Base-by-base conservation (phyloP, 1,140 invertebrate genomes). In the Neoseiulus cucumeris region DNA sequence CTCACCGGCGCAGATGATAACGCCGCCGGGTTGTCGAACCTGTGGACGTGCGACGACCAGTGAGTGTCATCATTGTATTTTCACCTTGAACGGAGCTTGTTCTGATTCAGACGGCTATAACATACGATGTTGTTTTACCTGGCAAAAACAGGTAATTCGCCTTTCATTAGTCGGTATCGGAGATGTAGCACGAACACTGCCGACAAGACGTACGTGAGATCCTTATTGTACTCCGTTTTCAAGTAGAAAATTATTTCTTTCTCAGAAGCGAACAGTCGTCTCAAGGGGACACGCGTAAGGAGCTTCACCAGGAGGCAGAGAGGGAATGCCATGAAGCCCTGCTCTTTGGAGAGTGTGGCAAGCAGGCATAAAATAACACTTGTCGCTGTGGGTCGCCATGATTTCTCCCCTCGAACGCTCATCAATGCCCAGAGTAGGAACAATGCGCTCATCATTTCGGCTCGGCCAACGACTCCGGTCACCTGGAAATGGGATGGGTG, bases 341-440 rank as follows among this genome's bases (percentile, higher is more conserved):
- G 92, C 75, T 98, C 94, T 77, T 98, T 98, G 77, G 91, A 91
- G 68, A 92, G 79, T 86, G 92, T 91, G 25, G 89, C 87, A 29
- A 84, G 82, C 64, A 83, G 83, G 51, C 85, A 86, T 70, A 82
- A 86, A 64, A 83, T 74, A 76, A 87, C 83, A 68, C 84, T 85
- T 47, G 84, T 78, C n/a, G 80, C 76, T 68, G 89, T 75, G 71
- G 81, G 82, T 45, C 79, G 79, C 87, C 87, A 89, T 20, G 51
- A 59, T 39, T 39, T 39, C 2, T 47, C 45, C 4, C 22, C 17
- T 25, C 33, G 14, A 25, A 14, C 25, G 17, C 14, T 29, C 41
- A 47, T 28, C 29, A 97, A 83, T 51, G 91, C 87, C 45, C 82
- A 83, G 65, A 96, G 78, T 75, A 90, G 94, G 79, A 95, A 96